These are phyloP conservation scores for Bos javanicus DNA, from an alignment of 2,113 vertebrate genomes.

Conservation along the genomic window DNA sequence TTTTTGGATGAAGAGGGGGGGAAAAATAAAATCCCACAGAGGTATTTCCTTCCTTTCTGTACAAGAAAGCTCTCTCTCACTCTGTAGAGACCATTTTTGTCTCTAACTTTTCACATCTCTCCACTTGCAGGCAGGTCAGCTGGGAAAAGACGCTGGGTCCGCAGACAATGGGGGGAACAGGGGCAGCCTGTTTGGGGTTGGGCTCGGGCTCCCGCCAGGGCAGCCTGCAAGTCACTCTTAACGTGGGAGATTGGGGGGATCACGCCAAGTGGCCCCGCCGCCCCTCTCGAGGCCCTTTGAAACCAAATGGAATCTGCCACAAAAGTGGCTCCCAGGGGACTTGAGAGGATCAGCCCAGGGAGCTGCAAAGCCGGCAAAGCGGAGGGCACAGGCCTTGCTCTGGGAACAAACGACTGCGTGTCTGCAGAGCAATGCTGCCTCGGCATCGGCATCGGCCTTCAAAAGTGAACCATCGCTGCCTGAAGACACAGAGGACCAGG, in stretches of 20 bases:
- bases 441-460: slow-evolving; percentile 35
- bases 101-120: slow-evolving; percentile 88
- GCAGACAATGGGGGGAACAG: slow-evolving; percentile 81
- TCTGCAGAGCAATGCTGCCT: slow-evolving; percentile 50
- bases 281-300: slow-evolving; percentile 74
- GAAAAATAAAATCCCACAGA: slow-evolving; percentile 86
- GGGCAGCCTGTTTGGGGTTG: slow-evolving; percentile 79
- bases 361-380: slow-evolving; percentile 68
- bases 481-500: background rate
- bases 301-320: slow-evolving; percentile 82
- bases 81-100: slow-evolving; percentile 87
- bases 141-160: slow-evolving; percentile 82
- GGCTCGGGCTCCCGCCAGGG: slow-evolving; percentile 76
- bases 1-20: slow-evolving; percentile 81
- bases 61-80: slow-evolving; percentile 80
- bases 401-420: slow-evolving; percentile 73
- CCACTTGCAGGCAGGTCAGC: slow-evolving; percentile 83
- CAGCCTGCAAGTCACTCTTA: slow-evolving; percentile 81
- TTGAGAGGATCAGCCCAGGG: slow-evolving; percentile 74
- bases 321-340: slow-evolving; percentile 79
- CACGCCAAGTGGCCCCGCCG: slow-evolving; percentile 77
- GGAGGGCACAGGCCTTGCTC: slow-evolving; percentile 53
- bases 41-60: slow-evolving; percentile 91
- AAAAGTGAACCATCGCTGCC: background rate
- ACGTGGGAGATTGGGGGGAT: slow-evolving; percentile 80